Conservation (phyloP, 2,888 invertebrate genomes). For the Acronicta leporina region DNA sequence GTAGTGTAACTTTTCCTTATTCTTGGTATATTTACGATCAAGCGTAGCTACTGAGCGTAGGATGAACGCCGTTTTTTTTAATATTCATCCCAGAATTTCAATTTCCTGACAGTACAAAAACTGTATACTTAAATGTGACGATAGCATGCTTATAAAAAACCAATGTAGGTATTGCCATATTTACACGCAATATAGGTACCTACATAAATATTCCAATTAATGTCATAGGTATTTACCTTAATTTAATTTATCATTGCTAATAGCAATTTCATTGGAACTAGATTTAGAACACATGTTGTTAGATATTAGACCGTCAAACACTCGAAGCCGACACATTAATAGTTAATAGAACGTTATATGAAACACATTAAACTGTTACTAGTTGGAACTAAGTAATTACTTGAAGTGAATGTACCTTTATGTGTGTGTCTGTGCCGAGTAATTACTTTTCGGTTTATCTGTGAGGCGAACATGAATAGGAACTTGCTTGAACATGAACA, state of each 20-base stretch:
- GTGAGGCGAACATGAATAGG: neutral
- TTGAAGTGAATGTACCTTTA: neutral
- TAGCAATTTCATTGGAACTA: neutral
- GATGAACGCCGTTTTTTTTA: no score
- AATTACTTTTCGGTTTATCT: neutral
- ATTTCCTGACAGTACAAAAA: no score
- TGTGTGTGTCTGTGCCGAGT: neutral
- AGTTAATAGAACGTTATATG: neutral
- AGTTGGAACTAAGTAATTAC: slow-evolving; percentile 29
- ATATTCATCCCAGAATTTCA: no score
- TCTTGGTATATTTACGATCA: no score
- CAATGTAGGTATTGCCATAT: no score
- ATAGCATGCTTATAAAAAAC: no score
- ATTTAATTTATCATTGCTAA: neutral
- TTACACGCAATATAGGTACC: no score
- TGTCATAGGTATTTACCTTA: neutral
- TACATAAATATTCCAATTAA: no score
- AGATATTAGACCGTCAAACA: neutral
- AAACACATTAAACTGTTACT: slow-evolving; percentile 2
- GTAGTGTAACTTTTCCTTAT: no score
- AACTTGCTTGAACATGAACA: no score
- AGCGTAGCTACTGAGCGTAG: no score
- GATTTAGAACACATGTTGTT: slow-evolving; percentile 1
- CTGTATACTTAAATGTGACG: no score
- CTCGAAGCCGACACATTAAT: neutral